Conservation (phyloP, 2,113 vertebrate genomes). For the Rostratula benghalensis region DNA sequence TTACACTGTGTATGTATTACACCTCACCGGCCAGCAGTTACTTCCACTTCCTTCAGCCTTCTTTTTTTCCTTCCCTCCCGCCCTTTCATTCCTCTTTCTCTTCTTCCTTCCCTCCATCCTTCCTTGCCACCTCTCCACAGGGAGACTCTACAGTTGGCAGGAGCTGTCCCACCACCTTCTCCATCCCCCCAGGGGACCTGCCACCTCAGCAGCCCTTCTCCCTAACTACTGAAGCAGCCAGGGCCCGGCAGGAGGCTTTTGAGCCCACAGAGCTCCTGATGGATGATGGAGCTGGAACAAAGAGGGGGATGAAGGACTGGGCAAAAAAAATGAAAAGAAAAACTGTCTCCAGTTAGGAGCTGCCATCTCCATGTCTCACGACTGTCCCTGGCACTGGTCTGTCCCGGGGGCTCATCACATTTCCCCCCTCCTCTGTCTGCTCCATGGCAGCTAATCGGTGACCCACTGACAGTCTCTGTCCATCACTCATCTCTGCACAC, state of each 20-base stretch:
- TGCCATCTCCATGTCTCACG: neutral
- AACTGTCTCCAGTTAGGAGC: neutral
- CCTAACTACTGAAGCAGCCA: neutral
- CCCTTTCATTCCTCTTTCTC: neutral
- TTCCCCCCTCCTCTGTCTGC: neutral
- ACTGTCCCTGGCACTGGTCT: neutral
- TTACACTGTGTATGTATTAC: neutral
- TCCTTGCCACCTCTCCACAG: neutral
- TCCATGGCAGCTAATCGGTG: conserved; percentile 28
- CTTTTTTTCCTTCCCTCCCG: neutral
- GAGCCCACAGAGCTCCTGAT: neutral
- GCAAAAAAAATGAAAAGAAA: neutral
- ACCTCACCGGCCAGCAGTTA: neutral
- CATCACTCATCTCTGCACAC: conserved; percentile 59
- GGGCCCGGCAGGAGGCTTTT: neutral
- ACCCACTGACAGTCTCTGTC: conserved; percentile 62
- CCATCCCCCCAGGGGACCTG: neutral
- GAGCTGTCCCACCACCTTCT: neutral
- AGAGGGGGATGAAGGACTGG: neutral
- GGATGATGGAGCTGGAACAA: neutral
- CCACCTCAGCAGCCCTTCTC: neutral
- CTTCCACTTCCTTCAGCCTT: neutral
- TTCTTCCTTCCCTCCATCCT: neutral
- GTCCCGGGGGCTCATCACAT: conserved; percentile 10
- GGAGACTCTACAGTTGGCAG: neutral